Conservation (phyloP, 2,797 vertebrate species). For the Pelodytes ibericus region DNA sequence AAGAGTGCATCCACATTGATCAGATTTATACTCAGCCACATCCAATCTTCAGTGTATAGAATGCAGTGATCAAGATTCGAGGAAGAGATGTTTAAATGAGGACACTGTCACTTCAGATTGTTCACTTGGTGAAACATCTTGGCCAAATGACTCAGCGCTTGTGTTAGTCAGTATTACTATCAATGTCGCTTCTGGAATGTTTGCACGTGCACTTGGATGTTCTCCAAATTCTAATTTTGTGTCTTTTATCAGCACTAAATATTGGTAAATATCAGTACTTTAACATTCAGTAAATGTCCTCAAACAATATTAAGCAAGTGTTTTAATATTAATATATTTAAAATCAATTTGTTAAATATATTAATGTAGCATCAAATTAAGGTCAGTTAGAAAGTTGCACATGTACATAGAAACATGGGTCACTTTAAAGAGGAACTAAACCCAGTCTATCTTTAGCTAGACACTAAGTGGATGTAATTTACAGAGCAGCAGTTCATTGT, state of each 20-base stretch:
- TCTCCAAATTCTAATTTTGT: neutral
- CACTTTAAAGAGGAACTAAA: too few species aligned
- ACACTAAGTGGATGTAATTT: too few species aligned
- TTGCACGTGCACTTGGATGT: neutral
- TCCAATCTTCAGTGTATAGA: slow-evolving; percentile 11
- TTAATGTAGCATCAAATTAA: too few species aligned
- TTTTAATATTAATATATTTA: neutral
- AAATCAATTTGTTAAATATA: too few species aligned
- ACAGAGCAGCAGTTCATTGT: too few species aligned
- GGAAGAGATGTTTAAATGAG: slow-evolving; percentile 26
- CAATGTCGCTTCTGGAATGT: neutral
- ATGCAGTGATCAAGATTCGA: slow-evolving; percentile 22
- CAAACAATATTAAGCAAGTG: too few species aligned
- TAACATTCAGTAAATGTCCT: too few species aligned
- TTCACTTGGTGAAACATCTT: slow-evolving; percentile 7
- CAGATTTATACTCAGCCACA: slow-evolving; percentile 8
- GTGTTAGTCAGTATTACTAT: slow-evolving; percentile 5
- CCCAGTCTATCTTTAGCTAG: too few species aligned
- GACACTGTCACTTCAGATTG: slow-evolving; percentile 25
- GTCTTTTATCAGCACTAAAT: too few species aligned
- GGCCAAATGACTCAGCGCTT: slow-evolving; percentile 19
- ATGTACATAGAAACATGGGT: too few species aligned
- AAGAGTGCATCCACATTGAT: slow-evolving; percentile 33
- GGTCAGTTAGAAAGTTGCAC: too few species aligned
- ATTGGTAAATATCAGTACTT: too few species aligned